Evolutionary conservation across 2,113 vertebrate genomes (phyloP).

Genomic region (Stegostoma tigrinum): DNA sequence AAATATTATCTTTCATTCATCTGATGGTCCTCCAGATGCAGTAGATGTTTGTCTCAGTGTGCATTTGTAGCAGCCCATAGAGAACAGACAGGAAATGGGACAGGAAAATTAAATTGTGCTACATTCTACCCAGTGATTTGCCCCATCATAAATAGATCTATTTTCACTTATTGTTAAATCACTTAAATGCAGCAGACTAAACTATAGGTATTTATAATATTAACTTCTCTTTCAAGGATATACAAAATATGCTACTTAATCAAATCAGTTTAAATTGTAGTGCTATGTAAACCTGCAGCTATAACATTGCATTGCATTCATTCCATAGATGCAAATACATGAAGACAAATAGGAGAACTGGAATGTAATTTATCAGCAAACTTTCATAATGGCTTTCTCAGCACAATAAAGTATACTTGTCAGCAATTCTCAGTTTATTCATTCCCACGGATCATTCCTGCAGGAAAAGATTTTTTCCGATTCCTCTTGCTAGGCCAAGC

Average conservation of each 20-base stretch:
- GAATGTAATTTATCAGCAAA: neutral
- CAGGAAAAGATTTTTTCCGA: neutral
- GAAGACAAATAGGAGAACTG: neutral
- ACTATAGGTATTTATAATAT: neutral
- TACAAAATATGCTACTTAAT: neutral
- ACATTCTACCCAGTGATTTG: neutral
- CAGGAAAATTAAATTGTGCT: no score
- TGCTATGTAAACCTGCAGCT: neutral
- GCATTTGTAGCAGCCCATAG: no score
- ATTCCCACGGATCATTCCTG: neutral
- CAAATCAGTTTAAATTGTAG: neutral
- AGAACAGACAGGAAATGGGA: neutral
- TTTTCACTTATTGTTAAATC: neutral
- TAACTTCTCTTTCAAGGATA: neutral
- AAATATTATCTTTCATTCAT: no score
- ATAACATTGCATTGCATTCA: neutral
- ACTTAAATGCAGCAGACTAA: neutral
- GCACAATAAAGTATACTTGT: neutral
- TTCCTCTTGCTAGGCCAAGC: neutral
- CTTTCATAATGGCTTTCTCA: neutral
- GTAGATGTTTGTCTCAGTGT: no score
- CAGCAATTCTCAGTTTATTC: slow-evolving; percentile 11
- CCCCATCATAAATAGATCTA: neutral
- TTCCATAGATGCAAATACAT: neutral
- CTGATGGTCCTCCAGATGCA: no score